Conservation (phyloP, 1,140 invertebrate genomes). For the Nasonia giraulti region DNA sequence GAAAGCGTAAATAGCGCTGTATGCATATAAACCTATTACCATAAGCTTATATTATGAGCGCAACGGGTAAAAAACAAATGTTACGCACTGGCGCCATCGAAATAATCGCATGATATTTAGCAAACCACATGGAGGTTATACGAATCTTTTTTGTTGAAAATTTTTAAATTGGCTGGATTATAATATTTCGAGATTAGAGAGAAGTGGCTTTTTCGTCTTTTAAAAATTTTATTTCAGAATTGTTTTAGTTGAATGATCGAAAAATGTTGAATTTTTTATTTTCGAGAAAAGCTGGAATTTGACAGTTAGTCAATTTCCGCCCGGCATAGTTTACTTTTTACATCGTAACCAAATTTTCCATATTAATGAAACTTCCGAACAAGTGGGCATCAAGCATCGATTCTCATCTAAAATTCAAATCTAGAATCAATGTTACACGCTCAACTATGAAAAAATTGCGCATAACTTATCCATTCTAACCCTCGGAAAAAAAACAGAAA, state of each 20-base stretch:
- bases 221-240: no score
- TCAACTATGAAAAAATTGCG: background rate
- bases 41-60: background rate
- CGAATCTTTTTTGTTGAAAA: no score
- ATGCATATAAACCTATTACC: constrained; percentile 2
- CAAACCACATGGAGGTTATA: background rate
- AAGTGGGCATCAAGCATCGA: background rate
- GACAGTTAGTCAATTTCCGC: no score
- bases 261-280: no score
- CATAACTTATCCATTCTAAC: no score
- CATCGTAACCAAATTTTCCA: background rate
- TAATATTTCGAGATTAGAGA: no score
- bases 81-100: background rate
- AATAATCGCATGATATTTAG: no score
- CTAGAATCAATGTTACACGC: background rate
- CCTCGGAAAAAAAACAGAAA: background rate
- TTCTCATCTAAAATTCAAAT: background rate
- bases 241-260: no score
- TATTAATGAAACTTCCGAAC: background rate
- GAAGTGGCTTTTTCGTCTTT: no score
- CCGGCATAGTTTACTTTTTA: background rate
- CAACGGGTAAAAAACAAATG: background rate
- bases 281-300: no score
- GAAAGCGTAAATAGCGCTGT: constrained; percentile 11
- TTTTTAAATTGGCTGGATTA: no score